These are phyloP conservation scores for Odontomyia ornata DNA, from an alignment of 2,888 invertebrate species.

Conservation along the genomic window DNA sequence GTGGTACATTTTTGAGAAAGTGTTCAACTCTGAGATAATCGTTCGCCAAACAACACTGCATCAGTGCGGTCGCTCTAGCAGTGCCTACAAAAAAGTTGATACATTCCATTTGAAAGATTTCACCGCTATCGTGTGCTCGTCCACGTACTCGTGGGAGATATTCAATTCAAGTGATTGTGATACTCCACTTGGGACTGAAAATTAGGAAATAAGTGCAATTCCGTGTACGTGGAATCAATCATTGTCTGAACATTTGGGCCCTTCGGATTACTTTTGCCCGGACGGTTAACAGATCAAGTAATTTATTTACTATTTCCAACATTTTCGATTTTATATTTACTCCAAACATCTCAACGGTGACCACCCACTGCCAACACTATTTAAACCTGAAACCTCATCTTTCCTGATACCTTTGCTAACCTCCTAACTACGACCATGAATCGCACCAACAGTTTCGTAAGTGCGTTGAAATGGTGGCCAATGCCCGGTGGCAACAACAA, in stretches of 20 bases:
- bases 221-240: background rate
- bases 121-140: too few species aligned
- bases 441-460: conserved; percentile 63
- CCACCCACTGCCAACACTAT: background rate
- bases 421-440: conserved; percentile 55
- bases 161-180: background rate
- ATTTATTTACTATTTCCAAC: conserved; percentile 36
- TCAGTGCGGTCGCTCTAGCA: background rate
- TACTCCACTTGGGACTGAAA: background rate
- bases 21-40: background rate
- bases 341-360: conserved; percentile 14
- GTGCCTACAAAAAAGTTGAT: background rate
- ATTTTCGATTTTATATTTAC: conserved; percentile 29
- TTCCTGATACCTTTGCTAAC: conserved; percentile 26
- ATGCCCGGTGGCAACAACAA: conserved; percentile 38
- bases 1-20: conserved; percentile 28
- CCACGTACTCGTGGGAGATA: background rate
- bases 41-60: background rate
- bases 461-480: conserved; percentile 63
- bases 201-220: background rate
- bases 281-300: conserved; percentile 31
- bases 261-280: background rate
- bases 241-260: background rate
- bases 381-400: background rate
- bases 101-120: too few species aligned